These are phyloP conservation scores for Orientallactaga sibirica DNA, from an alignment of 2,797 vertebrate genomes.

Conservation along the genomic window DNA sequence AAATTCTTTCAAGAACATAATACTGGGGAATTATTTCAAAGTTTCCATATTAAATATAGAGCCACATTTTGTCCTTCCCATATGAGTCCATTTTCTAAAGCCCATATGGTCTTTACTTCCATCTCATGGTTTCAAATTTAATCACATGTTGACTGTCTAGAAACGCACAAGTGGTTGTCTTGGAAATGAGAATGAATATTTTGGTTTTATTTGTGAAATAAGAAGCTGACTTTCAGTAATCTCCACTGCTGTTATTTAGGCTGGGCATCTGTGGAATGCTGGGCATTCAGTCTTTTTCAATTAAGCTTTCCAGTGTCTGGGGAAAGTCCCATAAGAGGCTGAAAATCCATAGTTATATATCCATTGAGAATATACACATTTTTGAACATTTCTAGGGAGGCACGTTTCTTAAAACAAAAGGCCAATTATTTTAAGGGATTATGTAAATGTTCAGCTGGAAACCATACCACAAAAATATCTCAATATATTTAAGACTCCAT, in stretches of 20 bases:
- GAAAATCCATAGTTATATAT: slow-evolving; percentile 65
- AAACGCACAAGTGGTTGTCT: slow-evolving; percentile 78
- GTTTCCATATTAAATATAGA: slow-evolving; percentile 26
- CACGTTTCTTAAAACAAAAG: slow-evolving; percentile 79
- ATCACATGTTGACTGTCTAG: slow-evolving; percentile 65
- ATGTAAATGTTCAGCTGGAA: slow-evolving; percentile 81
- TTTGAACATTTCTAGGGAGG: slow-evolving; percentile 68
- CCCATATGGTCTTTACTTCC: slow-evolving; percentile 64
- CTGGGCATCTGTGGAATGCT: slow-evolving; percentile 71
- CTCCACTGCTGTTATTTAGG: slow-evolving; percentile 74
- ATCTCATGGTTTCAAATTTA: slow-evolving; percentile 75
- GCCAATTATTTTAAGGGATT: slow-evolving; percentile 84
- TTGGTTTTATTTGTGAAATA: slow-evolving; percentile 82
- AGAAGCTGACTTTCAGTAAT: slow-evolving; percentile 70
- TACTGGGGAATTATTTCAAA: slow-evolving; percentile 21
- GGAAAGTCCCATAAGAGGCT: slow-evolving; percentile 64
- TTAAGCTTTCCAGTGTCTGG: slow-evolving; percentile 77
- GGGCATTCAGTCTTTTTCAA: slow-evolving; percentile 80
- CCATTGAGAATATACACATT: slow-evolving; percentile 60
- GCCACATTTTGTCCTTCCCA: slow-evolving; percentile 22
- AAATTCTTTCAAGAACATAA: slow-evolving; percentile 22
- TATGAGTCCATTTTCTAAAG: not conserved
- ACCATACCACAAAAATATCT: slow-evolving; percentile 63
- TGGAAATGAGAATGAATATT: slow-evolving; percentile 75
- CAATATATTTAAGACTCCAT: slow-evolving; percentile 69